Conservation (phyloP, 2,888 invertebrate species). For the Poecilobothrus nobilitatus region DNA sequence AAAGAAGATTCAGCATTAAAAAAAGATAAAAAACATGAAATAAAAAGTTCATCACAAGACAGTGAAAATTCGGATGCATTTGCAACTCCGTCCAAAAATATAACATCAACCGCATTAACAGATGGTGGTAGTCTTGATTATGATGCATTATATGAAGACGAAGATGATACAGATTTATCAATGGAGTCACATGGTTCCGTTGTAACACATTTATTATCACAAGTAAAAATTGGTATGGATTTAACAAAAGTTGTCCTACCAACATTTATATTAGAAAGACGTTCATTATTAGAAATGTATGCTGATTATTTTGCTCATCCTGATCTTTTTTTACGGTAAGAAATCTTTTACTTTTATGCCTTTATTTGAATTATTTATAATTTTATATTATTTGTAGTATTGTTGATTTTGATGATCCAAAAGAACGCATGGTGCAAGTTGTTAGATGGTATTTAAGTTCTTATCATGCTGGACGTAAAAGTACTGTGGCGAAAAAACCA, state of each 20-base stretch:
- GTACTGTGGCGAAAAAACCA: slow-evolving; percentile 95
- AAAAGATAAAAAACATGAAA: slow-evolving; percentile 34
- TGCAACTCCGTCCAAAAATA: slow-evolving; percentile 21
- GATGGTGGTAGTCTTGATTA: slow-evolving; percentile 72
- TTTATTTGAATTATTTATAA: slow-evolving; percentile 1
- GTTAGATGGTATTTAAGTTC: slow-evolving; percentile 96
- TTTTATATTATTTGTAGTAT: slow-evolving; percentile 54
- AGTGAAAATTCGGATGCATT: slow-evolving; percentile 19
- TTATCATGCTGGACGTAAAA: slow-evolving; percentile 96
- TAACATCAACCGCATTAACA: slow-evolving; percentile 31
- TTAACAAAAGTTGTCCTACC: slow-evolving; percentile 94
- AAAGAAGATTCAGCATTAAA: slow-evolving; percentile 14
- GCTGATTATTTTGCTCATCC: slow-evolving; percentile 99
- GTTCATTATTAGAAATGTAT: slow-evolving; percentile 98
- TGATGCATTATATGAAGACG: slow-evolving; percentile 85
- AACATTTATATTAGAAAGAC: slow-evolving; percentile 94
- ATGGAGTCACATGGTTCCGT: slow-evolving; percentile 97
- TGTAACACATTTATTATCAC: slow-evolving; percentile 90
- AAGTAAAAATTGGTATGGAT: slow-evolving; percentile 99
- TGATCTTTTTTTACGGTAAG: slow-evolving; percentile 83
- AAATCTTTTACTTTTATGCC: too few relatives aligned
- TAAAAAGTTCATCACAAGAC: slow-evolving; percentile 30
- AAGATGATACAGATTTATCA: slow-evolving; percentile 78
- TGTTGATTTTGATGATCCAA: slow-evolving; percentile 75
- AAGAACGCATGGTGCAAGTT: slow-evolving; percentile 87